Conservation (phyloP, 2,888 invertebrate species). For the Sinelater perroti region DNA sequence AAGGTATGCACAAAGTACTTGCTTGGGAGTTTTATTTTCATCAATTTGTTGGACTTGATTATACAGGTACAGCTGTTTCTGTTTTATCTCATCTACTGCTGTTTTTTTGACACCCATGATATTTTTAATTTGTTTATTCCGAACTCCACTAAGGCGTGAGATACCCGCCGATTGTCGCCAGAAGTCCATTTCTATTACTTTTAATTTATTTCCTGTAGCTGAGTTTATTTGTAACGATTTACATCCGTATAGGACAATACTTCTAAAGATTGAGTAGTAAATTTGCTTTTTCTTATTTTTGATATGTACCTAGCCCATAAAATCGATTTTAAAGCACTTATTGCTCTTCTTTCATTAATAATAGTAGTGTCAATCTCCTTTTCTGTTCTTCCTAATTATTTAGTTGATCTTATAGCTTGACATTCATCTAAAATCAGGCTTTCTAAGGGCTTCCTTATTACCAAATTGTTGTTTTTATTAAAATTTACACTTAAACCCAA, state of each 20-base stretch:
- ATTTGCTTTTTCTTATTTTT: slow-evolving; percentile 16
- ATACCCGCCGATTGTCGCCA: slow-evolving; percentile 5
- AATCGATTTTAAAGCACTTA: slow-evolving; percentile 15
- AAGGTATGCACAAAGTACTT: too few species aligned
- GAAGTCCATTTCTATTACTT: slow-evolving; percentile 11
- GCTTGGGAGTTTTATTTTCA: slow-evolving; percentile 5
- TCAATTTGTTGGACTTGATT: slow-evolving; percentile 2
- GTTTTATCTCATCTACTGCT: slow-evolving; percentile 10
- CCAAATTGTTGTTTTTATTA: too few species aligned
- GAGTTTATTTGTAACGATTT: slow-evolving; percentile 4
- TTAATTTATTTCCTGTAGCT: slow-evolving; percentile 9
- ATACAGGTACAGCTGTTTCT: slow-evolving; percentile 4
- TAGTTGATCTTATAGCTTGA: neutral
- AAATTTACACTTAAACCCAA: too few species aligned
- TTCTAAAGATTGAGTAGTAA: slow-evolving; percentile 13
- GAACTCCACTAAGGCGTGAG: slow-evolving; percentile 5
- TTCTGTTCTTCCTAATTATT: slow-evolving; percentile 7
- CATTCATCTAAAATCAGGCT: neutral
- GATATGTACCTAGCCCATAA: slow-evolving; percentile 10
- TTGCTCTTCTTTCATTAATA: slow-evolving; percentile 4
- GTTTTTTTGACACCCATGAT: slow-evolving; percentile 6
- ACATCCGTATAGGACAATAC: slow-evolving; percentile 18
- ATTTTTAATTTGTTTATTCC: slow-evolving; percentile 7
- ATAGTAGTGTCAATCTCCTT: slow-evolving; percentile 4
- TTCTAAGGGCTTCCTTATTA: slow-evolving; percentile 1